Evolutionary conservation across 2,888 invertebrate genomes (phyloP).

Genomic region (Octodonta nipae): DNA sequence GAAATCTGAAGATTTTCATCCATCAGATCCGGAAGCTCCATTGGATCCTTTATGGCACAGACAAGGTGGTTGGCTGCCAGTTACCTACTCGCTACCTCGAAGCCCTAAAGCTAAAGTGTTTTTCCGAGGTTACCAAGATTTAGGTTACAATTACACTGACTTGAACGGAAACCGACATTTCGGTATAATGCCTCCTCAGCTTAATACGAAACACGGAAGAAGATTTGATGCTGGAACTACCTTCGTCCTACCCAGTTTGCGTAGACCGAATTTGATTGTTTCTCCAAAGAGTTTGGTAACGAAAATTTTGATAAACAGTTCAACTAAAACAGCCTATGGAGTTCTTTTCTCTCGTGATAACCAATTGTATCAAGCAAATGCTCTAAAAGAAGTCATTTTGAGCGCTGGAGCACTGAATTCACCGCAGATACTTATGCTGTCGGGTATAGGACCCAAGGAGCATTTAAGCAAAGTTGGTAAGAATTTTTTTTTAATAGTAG

Average conservation of each 20-base stretch:
- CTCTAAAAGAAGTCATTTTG: conserved; percentile 62
- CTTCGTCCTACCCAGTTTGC: conserved; percentile 52
- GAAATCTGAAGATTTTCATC: conserved; percentile 18
- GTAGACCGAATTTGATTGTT: conserved; percentile 52
- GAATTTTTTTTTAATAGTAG: no score
- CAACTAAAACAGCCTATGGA: conserved; percentile 45
- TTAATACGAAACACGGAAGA: conserved; percentile 52
- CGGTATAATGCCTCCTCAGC: conserved; percentile 55
- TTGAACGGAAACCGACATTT: conserved; percentile 48
- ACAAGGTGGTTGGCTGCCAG: conserved; percentile 9
- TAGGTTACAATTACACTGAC: conserved; percentile 55
- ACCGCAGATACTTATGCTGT: conserved; percentile 69
- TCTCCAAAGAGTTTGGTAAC: conserved; percentile 54
- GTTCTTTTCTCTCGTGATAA: conserved; percentile 53
- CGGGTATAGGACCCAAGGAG: conserved; percentile 57
- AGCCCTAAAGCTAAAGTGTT: conserved; percentile 11
- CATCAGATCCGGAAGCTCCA: conserved; percentile 10
- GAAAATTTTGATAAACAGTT: conserved; percentile 42
- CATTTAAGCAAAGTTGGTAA: conserved; percentile 42
- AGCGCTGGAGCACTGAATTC: conserved; percentile 68
- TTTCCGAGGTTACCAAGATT: conserved; percentile 31
- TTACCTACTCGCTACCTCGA: conserved; percentile 11
- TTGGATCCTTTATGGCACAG: conserved; percentile 10
- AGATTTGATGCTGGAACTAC: conserved; percentile 66
- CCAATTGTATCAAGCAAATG: conserved; percentile 38